phyloP scores from a whole-genome alignment of 2,113 vertebrate species.

The Rhombomys opimus region DNA sequence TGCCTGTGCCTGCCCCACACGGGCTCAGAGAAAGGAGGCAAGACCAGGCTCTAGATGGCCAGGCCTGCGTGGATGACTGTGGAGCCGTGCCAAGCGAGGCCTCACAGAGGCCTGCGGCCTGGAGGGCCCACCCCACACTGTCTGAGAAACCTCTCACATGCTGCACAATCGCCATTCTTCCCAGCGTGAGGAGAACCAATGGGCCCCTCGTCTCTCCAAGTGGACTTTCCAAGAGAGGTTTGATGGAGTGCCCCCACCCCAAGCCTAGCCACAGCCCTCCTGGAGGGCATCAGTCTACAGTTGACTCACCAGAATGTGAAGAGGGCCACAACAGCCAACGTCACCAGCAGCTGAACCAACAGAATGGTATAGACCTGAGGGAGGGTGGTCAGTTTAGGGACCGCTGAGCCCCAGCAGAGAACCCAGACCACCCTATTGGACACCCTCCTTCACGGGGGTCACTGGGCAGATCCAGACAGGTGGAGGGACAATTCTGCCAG shows the following conservation, averaged over 20 bases:
- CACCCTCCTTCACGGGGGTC: background rate
- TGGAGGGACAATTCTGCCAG: background rate
- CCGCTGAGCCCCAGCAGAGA: background rate
- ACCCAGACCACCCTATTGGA: background rate
- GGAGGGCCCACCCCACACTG: background rate
- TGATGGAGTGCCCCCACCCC: background rate
- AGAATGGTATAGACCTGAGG: constrained; percentile 94
- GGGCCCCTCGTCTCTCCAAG: background rate
- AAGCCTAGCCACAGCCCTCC: background rate
- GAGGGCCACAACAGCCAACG: constrained; percentile 92
- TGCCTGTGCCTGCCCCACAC: background rate
- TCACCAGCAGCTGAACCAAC: constrained; percentile 93
- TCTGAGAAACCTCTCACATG: background rate
- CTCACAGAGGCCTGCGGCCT: background rate
- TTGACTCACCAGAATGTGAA: constrained; percentile 95
- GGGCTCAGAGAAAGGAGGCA: background rate
- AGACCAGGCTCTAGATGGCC: background rate
- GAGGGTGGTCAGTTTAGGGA: background rate
- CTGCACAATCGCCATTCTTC: background rate
- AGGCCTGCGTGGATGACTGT: background rate
- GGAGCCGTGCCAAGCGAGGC: background rate
- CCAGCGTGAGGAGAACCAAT: rapidly evolving
- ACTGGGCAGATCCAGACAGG: background rate
- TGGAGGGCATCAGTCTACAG: background rate
- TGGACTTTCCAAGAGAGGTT: background rate